Evolutionary conservation across 2,113 vertebrate species (phyloP).

Genomic region (Notarius quadriscutis): DNA sequence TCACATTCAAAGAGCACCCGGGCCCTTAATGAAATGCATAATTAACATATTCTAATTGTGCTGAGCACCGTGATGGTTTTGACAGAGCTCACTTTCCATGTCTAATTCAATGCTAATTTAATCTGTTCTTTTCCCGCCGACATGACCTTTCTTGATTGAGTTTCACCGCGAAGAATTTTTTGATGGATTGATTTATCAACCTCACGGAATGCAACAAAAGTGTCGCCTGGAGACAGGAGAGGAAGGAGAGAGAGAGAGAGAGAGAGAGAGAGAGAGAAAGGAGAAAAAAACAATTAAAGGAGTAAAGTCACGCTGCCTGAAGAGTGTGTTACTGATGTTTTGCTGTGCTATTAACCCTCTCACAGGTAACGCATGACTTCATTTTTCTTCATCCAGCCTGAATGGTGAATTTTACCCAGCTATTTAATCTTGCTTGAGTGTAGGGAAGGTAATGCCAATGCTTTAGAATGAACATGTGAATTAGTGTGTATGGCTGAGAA

Average conservation of each 20-base stretch:
- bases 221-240: slow-evolving; percentile 80
- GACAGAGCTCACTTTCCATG: slow-evolving; percentile 99
- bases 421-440: slow-evolving; percentile 63
- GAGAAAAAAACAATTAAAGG: slow-evolving; percentile 59
- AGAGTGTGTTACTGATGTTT: slow-evolving; percentile 58
- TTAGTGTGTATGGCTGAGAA: slow-evolving; percentile 1
- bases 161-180: slow-evolving; percentile 99
- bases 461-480: slow-evolving; percentile 53
- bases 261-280: slow-evolving; percentile 52
- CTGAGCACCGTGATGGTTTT: slow-evolving; percentile 99
- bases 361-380: slow-evolving; percentile 43
- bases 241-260: slow-evolving; percentile 54
- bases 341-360: slow-evolving; percentile 61
- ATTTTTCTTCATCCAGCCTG: slow-evolving; percentile 58
- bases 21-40: slow-evolving; percentile 99
- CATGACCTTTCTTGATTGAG: slow-evolving; percentile 99
- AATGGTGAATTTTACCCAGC: slow-evolving; percentile 64
- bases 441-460: slow-evolving; percentile 63
- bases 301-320: slow-evolving; percentile 61
- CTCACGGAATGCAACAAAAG: slow-evolving; percentile 96
- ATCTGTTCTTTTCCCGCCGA: slow-evolving; percentile 99
- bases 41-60: slow-evolving; percentile 99
- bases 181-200: slow-evolving; percentile 99
- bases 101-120: slow-evolving; percentile 99
- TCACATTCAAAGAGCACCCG: slow-evolving; percentile 99